These are phyloP conservation scores for Ctenodactylus gundi DNA, from an alignment of 2,113 vertebrate genomes.

Conservation along the genomic window DNA sequence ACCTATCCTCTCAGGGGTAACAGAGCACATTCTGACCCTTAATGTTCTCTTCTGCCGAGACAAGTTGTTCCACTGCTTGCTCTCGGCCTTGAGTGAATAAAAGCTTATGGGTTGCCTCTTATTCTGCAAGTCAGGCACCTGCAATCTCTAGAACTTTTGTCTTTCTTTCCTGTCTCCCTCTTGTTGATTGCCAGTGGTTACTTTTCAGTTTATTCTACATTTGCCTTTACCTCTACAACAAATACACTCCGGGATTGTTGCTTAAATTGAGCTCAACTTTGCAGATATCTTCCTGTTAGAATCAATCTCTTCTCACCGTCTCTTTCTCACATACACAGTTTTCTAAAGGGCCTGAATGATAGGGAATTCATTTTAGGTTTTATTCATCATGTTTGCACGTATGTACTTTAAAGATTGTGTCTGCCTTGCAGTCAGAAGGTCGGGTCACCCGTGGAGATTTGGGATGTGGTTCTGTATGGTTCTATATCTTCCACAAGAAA, in stretches of 20 bases:
- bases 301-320: not conserved
- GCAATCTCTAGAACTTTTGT: not conserved
- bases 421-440: not conserved
- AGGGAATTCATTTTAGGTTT: not conserved
- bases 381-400: not conserved
- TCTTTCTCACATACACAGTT: not conserved
- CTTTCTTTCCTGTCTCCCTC: not conserved
- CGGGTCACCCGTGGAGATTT: not conserved
- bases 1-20: not conserved
- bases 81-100: slow-evolving; percentile 6
- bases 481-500: not conserved
- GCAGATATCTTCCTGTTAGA: not conserved
- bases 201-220: not conserved
- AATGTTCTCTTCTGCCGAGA: not conserved
- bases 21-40: not conserved
- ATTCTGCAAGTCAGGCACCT: not conserved
- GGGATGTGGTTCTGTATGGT: not conserved
- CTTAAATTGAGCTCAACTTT: not conserved
- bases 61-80: not conserved
- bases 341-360: not conserved
- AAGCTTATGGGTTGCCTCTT: not conserved
- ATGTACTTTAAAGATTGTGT: not conserved
- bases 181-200: not conserved
- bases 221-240: not conserved
- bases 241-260: not conserved